phyloP scores from a whole-genome alignment of 1,140 invertebrate species.

The Diprion similis region DNA sequence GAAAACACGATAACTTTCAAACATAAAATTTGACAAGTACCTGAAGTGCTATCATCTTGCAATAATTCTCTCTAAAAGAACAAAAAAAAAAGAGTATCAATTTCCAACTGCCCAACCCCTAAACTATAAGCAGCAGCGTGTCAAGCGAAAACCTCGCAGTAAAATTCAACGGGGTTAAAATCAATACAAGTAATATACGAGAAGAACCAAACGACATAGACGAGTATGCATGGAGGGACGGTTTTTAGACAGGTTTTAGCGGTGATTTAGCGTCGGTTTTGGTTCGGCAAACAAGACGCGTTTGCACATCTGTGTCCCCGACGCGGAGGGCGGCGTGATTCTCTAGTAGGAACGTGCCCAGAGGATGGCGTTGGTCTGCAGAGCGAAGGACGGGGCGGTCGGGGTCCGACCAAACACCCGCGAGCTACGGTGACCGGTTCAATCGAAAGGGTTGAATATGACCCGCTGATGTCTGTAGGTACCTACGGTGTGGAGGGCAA shows the following conservation, averaged over 20 bases:
- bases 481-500: too few species aligned
- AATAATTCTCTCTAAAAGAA: too few species aligned
- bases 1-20: too few species aligned
- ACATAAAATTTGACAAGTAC: too few species aligned
- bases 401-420: not conserved
- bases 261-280: constrained; percentile 4
- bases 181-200: not conserved
- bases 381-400: not conserved
- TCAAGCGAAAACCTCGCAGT: not conserved
- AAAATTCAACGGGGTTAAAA: too few species aligned
- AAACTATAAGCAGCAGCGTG: not conserved
- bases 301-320: constrained; percentile 2
- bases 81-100: too few species aligned
- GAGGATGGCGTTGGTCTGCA: too few species aligned
- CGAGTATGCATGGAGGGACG: not conserved
- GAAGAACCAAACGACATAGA: not conserved
- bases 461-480: too few species aligned
- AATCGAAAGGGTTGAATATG: not conserved
- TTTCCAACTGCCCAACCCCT: too few species aligned
- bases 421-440: not conserved
- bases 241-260: constrained; percentile 5
- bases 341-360: not conserved
- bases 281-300: not conserved
- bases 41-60: too few species aligned
- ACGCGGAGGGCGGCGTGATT: not conserved